Conservation (phyloP, 1,140 invertebrate genomes). For the Calliphora vicina region DNA sequence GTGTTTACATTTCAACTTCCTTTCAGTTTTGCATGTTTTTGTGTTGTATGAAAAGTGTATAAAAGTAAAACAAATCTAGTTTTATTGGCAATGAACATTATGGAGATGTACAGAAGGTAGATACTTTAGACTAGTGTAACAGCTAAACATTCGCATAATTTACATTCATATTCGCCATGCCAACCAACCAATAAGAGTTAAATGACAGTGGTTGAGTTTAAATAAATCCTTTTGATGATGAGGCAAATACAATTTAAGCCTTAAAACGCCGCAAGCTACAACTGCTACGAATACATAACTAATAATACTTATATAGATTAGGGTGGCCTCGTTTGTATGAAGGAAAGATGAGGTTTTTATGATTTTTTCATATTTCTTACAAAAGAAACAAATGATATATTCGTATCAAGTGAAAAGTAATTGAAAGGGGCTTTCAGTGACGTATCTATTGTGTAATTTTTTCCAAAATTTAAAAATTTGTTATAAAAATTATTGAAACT, state of each 20-base stretch:
- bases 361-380: too few species aligned
- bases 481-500: too few species aligned
- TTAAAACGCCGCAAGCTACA: conserved; percentile 20
- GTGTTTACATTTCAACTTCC: not conserved
- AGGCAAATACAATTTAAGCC: conserved; percentile 21
- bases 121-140: not conserved
- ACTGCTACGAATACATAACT: not conserved
- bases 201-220: not conserved
- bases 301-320: not conserved
- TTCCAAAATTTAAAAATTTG: too few species aligned
- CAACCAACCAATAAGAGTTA: not conserved
- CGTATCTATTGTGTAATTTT: too few species aligned
- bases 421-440: too few species aligned
- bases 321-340: too few species aligned
- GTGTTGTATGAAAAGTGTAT: too few species aligned
- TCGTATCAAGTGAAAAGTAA: too few species aligned
- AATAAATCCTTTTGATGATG: conserved; percentile 29
- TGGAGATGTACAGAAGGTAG: not conserved
- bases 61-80: not conserved
- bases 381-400: too few species aligned
- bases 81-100: not conserved
- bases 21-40: not conserved
- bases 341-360: too few species aligned
- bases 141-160: not conserved
- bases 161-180: not conserved